These are phyloP conservation scores for Frankliniella intonsa DNA, from an alignment of 2,888 invertebrate species.

Conservation along the genomic window DNA sequence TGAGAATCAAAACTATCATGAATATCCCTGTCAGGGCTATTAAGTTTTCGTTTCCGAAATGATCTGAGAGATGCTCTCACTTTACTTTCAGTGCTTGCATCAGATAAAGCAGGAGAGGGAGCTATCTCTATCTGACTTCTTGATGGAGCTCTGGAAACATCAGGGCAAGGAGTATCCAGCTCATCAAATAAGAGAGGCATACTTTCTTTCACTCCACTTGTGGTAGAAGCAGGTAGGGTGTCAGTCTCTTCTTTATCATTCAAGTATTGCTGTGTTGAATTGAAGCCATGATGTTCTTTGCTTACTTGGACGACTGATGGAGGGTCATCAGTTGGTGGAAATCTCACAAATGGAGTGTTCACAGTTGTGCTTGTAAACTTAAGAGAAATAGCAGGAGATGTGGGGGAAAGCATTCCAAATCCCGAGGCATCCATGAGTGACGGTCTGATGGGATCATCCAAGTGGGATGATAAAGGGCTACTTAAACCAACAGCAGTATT, in stretches of 20 bases:
- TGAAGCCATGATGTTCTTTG: not conserved
- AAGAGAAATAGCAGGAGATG: not conserved
- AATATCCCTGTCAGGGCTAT: not conserved
- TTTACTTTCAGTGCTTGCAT: conserved; percentile 1
- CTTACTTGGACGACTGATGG: not conserved
- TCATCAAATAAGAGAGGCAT: not conserved
- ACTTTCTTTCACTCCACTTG: not conserved
- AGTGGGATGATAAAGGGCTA: not conserved
- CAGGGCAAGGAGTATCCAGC: not conserved
- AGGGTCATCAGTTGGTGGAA: not conserved
- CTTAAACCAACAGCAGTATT: not conserved
- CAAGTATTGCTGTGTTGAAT: not conserved
- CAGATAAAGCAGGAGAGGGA: not conserved
- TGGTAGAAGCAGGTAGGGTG: no score
- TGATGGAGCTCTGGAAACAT: not conserved
- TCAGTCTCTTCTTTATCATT: not conserved
- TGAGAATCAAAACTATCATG: not conserved
- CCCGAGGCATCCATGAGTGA: not conserved
- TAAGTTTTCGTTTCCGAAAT: not conserved
- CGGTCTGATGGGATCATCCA: not conserved
- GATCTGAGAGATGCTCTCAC: not conserved
- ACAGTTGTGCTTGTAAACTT: not conserved
- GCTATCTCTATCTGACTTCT: not conserved
- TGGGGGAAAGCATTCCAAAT: not conserved
- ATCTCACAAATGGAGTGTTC: not conserved